Base-by-base conservation (phyloP, 2,888 invertebrate genomes). In the Caenorhabditis sinica region DNA sequence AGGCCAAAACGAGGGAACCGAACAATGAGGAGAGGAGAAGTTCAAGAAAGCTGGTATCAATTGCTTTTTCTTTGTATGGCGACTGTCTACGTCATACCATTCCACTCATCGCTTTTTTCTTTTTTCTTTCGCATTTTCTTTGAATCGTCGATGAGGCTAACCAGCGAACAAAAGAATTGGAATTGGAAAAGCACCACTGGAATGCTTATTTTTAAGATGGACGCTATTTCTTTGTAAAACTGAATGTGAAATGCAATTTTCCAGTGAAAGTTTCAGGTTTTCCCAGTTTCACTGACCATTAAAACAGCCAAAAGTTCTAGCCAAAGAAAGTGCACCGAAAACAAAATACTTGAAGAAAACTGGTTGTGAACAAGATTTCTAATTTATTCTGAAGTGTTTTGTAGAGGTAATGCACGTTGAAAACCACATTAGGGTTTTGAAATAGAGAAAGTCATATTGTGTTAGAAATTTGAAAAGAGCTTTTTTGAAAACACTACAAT, bases 41-140 rank as follows among this genome's bases (percentile, higher is more conserved):
- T 80, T 80, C 80, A 71, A 80, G 71, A 63, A 72, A 58, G 73
- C 60, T 60, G 63, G 72, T 80, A 80, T 80, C 80, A 79, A 53
- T 63, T 40, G 63, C 51, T 53, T 40, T 60, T 72, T 60, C 79
- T 65, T 79, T 80, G 80, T 80, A 72, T 72, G 40, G 72, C 69
- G 61, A 80, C 63, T 17, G 63, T 43, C 72, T 51, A 80, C 80
- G 72, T 80, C 80, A 77, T 66, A 60, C 63, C 45, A 65, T 40
- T 65, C 40, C 53, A 63, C 71, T 65, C 61, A 79, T 61, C 58
- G 20, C 58, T 56, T 74, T 28, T 53, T 40, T 45, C 33, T 69
- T 68, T 68, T 49, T 45, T 45, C 45, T 17, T 25, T 58, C 71
- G 20, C 68, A 36, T 68, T 68, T 79, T 79, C 69, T 51, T 56